phyloP scores from a whole-genome alignment of 92 coral and sea anemone genomes.

The Meandrina meandrites region DNA sequence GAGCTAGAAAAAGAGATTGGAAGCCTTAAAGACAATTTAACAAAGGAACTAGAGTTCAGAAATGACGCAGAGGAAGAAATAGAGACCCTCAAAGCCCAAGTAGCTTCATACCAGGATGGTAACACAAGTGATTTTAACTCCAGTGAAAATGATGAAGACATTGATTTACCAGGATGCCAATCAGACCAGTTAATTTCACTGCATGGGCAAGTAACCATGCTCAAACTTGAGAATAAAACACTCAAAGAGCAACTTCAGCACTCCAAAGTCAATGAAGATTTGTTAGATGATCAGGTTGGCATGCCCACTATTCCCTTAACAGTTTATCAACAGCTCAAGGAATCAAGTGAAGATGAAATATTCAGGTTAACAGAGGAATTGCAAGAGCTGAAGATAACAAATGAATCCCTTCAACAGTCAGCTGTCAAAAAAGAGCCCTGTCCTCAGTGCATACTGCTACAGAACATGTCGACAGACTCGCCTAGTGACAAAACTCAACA shows the following conservation, averaged over 20 bases:
- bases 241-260: conserved; percentile 59
- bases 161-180: conserved; percentile 72
- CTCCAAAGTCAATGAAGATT: conserved; percentile 10
- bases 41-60: too few relatives aligned
- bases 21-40: too few relatives aligned
- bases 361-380: conserved; percentile 76
- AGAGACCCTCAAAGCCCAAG: conserved; percentile 62
- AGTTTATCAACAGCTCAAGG: conserved; percentile 87
- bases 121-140: conserved; percentile 41
- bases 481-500: neutral
- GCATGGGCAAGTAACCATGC: conserved; percentile 69
- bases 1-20: too few relatives aligned
- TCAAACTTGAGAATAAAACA: conserved; percentile 77
- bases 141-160: conserved; percentile 66
- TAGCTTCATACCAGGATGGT: conserved; percentile 67
- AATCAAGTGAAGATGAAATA: conserved; percentile 87
- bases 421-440: conserved; percentile 3
- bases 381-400: conserved; percentile 70
- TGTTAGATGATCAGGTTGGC: conserved; percentile 18
- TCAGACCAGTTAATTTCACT: conserved; percentile 54
- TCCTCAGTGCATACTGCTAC: conserved; percentile 11
- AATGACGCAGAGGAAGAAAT: conserved; percentile 81
- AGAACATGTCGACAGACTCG: neutral
- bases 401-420: conserved; percentile 70
- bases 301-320: conserved; percentile 71